Evolutionary conservation across 2,113 vertebrate genomes (phyloP), one percentile per base, ranked within the genome.

Genomic region (Solea senegalensis): DNA sequence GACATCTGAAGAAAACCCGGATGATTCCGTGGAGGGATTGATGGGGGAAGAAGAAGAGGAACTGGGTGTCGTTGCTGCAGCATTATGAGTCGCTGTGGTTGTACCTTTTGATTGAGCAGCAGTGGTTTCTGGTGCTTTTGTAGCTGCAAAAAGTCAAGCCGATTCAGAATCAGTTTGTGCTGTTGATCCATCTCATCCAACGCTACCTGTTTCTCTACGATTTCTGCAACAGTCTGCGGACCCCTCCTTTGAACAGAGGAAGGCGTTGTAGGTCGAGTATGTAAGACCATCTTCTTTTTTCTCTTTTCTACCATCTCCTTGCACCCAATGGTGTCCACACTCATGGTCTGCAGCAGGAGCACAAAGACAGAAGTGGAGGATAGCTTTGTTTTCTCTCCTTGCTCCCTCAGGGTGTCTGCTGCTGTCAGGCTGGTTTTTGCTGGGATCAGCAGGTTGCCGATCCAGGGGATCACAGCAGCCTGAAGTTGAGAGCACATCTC

Each of bases 281-380:
- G 26, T 0, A 4, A 0, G 1, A 0, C 7, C 48, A 3, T 26
- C 8, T 1, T 46, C 0, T 7, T 69, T 68, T 65, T 91, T 16
- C 90, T 90, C 64, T 90, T 84, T 10, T 82, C 75, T 13, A 98
- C 96, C 0, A 93, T 80, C 27, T 91, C 91, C 91, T 93, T 93
- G 76, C 96, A 98, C 69, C 97, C 97, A 0, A 80, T 67, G 1
- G 90, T 67, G 9, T 99, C 95, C 8, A 98, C 94, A 41, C 86
- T 92, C 16, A 96, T 86, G 44, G 92, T 79, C 52, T 86, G 91
- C n/a, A 98, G 91, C 14, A 97, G 83, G 8, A 98, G 78, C 0
- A 86, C 70, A 75, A 98, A 98, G 14, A 95, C 45, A 0, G 94
- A 88, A 0, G 96, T 96, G 65, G 94, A 95, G 21, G 50, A 8